These are phyloP conservation scores for Seriola quinqueradiata DNA, from an alignment of 2,113 vertebrate genomes.

Conservation along the genomic window DNA sequence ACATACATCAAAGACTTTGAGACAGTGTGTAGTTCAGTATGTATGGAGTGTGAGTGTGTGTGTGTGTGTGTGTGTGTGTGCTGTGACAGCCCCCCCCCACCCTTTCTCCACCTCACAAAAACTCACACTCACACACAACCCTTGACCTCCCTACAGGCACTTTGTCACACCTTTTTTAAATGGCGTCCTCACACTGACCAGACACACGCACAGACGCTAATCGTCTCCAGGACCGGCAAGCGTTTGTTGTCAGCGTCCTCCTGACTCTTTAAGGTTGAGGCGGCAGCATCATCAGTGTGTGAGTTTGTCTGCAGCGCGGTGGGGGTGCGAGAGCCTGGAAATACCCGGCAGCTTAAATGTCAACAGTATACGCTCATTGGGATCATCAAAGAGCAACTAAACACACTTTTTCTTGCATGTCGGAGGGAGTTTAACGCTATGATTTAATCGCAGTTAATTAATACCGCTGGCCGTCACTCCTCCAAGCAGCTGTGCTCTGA, in stretches of 20 bases:
- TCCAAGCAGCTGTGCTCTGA: too few species aligned
- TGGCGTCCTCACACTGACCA: slow-evolving; percentile 34
- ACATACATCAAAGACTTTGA: slow-evolving; percentile 70
- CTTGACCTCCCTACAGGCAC: slow-evolving; percentile 41
- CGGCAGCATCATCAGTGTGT: slow-evolving; percentile 34
- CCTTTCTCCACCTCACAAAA: background rate
- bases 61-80: background rate
- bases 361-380: background rate
- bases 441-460: too few species aligned
- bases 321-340: slow-evolving; percentile 13
- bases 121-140: background rate
- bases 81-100: background rate
- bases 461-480: too few species aligned
- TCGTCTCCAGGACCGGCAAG: slow-evolving; percentile 41
- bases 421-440: too few species aligned
- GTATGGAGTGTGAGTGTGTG: slow-evolving; percentile 2
- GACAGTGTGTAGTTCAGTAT: slow-evolving; percentile 9
- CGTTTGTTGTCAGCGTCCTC: slow-evolving; percentile 41
- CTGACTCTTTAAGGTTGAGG: slow-evolving; percentile 13
- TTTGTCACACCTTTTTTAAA: slow-evolving; percentile 63
- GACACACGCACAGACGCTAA: slow-evolving; percentile 29
- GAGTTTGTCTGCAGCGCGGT: background rate
- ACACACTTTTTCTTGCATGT: background rate
- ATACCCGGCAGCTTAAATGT: slow-evolving; percentile 3
- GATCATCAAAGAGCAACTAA: background rate